A percentile compares a stretch with the other conserved stretches of the same genome.
Conservation (phyloP, 2,113 vertebrate species). For the Orientallactaga bullata region DNA sequence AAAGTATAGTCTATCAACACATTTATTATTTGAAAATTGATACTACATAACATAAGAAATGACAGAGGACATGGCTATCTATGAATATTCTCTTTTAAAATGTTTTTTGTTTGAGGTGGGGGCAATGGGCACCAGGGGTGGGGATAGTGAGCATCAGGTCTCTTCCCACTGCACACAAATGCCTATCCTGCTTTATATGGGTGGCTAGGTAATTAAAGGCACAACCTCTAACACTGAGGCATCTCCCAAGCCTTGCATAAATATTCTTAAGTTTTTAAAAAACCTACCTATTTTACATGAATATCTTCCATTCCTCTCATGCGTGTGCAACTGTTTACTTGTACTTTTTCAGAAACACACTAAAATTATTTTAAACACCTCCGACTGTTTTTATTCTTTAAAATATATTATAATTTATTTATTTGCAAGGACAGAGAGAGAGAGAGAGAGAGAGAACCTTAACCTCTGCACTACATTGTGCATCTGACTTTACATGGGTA, state of each 20-base stretch:
- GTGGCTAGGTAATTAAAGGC: too few relatives aligned
- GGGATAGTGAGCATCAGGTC: too few relatives aligned
- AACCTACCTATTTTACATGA: not conserved
- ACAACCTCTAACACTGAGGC: too few relatives aligned
- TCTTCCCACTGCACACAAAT: too few relatives aligned
- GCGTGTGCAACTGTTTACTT: not conserved
- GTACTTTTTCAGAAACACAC: not conserved
- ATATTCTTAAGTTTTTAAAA: not conserved
- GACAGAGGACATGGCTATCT: not conserved
- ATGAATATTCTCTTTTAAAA: not conserved
- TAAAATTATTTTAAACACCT: not conserved
- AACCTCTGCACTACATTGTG: too few relatives aligned
- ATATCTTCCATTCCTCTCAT: not conserved
- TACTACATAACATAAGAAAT: slow-evolving; percentile 20
- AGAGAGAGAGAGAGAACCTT: too few relatives aligned
- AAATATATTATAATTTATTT: not conserved
- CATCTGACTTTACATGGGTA: too few relatives aligned
- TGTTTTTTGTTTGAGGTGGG: too few relatives aligned
- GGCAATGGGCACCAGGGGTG: too few relatives aligned
- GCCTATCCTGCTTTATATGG: too few relatives aligned
- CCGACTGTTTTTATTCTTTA: not conserved
- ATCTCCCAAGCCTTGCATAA: not conserved
- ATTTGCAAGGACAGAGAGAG: too few relatives aligned
- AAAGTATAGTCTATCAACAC: not conserved
- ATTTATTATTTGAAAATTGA: slow-evolving; percentile 31